Evolutionary conservation across 2,888 invertebrate species (phyloP), one percentile per base, ranked within the genome.

Genomic region (Myopa tessellatipennis): DNA sequence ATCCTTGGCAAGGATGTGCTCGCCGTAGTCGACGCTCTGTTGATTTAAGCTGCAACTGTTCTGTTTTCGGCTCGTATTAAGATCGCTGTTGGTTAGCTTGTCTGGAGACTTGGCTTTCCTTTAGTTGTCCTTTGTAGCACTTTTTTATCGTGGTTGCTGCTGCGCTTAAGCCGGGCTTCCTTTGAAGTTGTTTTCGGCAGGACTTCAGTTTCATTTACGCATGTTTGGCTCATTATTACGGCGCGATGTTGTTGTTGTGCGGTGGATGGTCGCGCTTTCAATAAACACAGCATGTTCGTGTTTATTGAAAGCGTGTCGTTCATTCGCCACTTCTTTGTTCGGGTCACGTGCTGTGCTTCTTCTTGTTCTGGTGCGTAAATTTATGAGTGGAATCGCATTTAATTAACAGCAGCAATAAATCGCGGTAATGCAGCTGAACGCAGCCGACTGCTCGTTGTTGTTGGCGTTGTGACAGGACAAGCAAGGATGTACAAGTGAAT

Each of bases 351-450:
- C 36, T n/a, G 18, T 34, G 10, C 16, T 55, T 5, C 12, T n/a
- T 5, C 10, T 50, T 69, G 4, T 67, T 67, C n/a, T 26, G 69
- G 8, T 50, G 34, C 45, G 50, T 58, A 26, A 69, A 50, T 75
- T 75, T 61, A 69, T 75, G 69, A 40, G 45, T 18, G 55, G 68
- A 38, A 60, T 38, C 58, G 75, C 55, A 60, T 75, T 74, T 69
- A 69, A 75, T 75, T 58, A 75, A 75, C 58, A 75, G 50, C 58
- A 18, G 16, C 40, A 18, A 75, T 75, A 75, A 69, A 75, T 75
- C 34, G 69, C 69, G 40, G 45, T 50, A 34, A 63, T 65, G 65
- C 63, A 63, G 63, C 50, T 52, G 65, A 4, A 3, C 71, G 12
- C 50, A 50, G 36, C 34, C 50, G 50, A 1, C n/a, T 12, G 16